Evolutionary conservation across 2,888 invertebrate species (phyloP), one percentile per base, ranked within the genome.

Genomic region (Scaptomyza parva): DNA sequence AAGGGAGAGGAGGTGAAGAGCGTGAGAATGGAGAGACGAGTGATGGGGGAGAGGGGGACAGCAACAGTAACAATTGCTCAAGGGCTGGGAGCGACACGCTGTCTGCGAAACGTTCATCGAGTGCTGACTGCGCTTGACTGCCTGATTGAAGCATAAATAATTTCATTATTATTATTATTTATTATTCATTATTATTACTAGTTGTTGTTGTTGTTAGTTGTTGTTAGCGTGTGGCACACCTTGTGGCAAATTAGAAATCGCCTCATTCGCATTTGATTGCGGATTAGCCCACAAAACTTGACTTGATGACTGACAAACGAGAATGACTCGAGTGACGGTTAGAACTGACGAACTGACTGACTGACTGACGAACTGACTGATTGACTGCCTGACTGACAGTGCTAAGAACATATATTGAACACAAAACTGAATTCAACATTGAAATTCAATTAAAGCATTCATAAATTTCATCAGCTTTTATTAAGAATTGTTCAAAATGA

Each of bases 1-100:
- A 39, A 57, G 22, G 41, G 51, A 30, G 45, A 28, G 20, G 40
- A n/a, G 37, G 7, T 17, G 1, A n/a, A 11, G 17, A 1, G 24
- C n/a, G 24, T 14, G 37, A n/a, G n/a, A n/a, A n/a, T n/a, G n/a
- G n/a, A n/a, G n/a, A n/a, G n/a, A n/a, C n/a, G n/a, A n/a, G n/a
- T n/a, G n/a, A n/a, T n/a, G 37, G 35, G 18, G 9, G 45, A 1
- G 20, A 17, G 20, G 11, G 14, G 6, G 12, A 14, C 11, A 14
- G 11, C 26, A 28, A 12, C 45, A 47, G 35, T 45, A 61, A 50
- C 80, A 74, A 71, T 75, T 75, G 80, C 81, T 83, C 86, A 83
- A 86, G 84, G 86, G 86, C 75, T 83, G 82, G 83, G 87, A 84
- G 84, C 87, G 84, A 79, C 84, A 87, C 70, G 84, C 84, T 87